These are phyloP conservation scores for Amphipyra tragopoginis DNA, from an alignment of 2,888 invertebrate species.

Conservation along the genomic window DNA sequence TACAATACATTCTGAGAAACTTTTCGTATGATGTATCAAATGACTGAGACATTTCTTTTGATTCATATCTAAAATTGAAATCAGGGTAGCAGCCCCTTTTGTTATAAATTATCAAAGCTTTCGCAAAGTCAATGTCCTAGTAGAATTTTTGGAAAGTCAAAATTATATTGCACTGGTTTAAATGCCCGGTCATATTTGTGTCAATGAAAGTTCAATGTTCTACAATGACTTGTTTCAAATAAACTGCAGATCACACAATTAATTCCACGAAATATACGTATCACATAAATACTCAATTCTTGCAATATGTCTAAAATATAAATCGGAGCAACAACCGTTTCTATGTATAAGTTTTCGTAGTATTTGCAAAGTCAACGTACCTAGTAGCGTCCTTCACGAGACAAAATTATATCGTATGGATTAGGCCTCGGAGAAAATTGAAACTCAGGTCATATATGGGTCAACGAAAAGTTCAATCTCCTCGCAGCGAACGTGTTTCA, in stretches of 20 bases:
- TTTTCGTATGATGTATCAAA: conserved; percentile 28
- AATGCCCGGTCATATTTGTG: not conserved
- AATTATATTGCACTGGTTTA: not conserved
- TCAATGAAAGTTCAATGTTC: conserved; percentile 6
- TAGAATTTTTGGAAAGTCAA: not conserved
- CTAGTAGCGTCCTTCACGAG: conserved; percentile 20
- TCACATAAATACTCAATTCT: no score
- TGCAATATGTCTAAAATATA: not conserved
- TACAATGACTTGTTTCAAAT: not conserved
- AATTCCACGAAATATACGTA: no score
- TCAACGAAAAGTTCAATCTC: conserved; percentile 53
- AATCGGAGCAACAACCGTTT: conserved; percentile 21
- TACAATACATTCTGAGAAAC: conserved; percentile 27
- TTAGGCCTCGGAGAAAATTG: conserved; percentile 36
- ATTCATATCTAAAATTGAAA: conserved; percentile 32
- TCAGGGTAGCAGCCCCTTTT: conserved; percentile 1
- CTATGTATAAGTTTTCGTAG: conserved; percentile 9
- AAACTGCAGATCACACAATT: not conserved
- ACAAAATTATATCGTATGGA: conserved; percentile 37
- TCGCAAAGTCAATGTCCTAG: not conserved
- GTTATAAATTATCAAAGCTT: not conserved
- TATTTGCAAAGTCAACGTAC: conserved; percentile 39
- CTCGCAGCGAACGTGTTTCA: conserved; percentile 27
- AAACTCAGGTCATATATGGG: conserved; percentile 51
- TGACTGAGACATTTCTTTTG: conserved; percentile 10